phyloP scores from a whole-genome alignment of 53 echinoderm and acorn worm species.

The Paracentrotus lividus region DNA sequence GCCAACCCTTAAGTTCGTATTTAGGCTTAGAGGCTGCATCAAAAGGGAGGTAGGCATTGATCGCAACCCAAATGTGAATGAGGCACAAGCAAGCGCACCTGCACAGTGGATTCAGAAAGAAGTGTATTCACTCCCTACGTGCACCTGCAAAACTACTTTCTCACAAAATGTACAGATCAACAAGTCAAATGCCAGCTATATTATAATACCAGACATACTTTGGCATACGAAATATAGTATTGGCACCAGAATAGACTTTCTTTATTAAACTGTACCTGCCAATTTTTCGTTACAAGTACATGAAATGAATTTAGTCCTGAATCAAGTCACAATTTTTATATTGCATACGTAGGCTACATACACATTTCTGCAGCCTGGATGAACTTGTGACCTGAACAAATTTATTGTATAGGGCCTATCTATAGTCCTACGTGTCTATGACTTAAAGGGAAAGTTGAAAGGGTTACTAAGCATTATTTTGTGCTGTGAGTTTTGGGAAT shows the following conservation, averaged over 20 bases:
- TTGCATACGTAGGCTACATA: neutral
- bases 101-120: neutral
- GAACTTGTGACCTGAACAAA: neutral
- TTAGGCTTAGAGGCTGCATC: too few relatives aligned
- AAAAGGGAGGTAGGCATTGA: too few relatives aligned
- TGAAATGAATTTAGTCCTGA: neutral
- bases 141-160: constrained; percentile 40
- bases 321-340: neutral
- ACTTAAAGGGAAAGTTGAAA: neutral
- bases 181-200: constrained; percentile 30
- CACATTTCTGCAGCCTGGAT: neutral
- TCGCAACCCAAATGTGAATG: too few relatives aligned
- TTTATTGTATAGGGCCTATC: too few relatives aligned
- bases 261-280: too few relatives aligned
- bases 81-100: too few relatives aligned
- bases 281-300: neutral
- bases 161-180: neutral
- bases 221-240: neutral
- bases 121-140: neutral
- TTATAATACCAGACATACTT: neutral
- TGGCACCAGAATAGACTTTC: neutral
- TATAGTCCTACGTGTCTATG: too few relatives aligned
- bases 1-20: too few relatives aligned
- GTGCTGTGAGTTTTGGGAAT: neutral
- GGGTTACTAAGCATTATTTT: neutral